phyloP scores from a whole-genome alignment of 2,113 vertebrate genomes.

The Cyanistes caeruleus region DNA sequence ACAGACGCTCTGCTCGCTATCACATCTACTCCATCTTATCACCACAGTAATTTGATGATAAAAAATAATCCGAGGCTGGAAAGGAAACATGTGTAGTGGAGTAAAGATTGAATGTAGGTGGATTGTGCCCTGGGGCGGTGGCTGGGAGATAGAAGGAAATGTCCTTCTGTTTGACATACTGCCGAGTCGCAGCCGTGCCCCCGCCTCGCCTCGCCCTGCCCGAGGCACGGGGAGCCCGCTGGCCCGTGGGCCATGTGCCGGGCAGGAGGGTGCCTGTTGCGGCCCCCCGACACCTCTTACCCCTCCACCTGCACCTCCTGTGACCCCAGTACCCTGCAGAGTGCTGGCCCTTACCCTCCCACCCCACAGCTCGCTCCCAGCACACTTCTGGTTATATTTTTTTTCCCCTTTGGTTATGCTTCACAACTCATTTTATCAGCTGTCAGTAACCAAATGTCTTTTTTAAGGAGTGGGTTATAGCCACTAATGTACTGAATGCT shows the following conservation, averaged over 20 bases:
- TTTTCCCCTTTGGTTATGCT: conserved; percentile 51
- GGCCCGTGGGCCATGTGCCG: rapidly evolving
- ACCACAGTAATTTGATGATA: conserved; percentile 84
- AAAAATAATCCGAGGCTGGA: conserved; percentile 89
- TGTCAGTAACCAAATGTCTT: conserved; percentile 72
- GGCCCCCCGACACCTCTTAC: rapidly evolving
- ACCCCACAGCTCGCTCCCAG: neutral
- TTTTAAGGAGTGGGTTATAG: conserved; percentile 74
- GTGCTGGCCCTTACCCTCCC: neutral
- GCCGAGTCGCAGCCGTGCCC: conserved; percentile 48
- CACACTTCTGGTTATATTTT: neutral
- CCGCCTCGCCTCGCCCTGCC: neutral
- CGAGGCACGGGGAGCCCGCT: neutral
- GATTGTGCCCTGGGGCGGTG: conserved; percentile 86
- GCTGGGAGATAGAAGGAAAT: conserved; percentile 67
- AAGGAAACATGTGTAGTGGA: conserved; percentile 92
- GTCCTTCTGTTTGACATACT: conserved; percentile 83
- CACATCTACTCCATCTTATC: conserved; percentile 83
- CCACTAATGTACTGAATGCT: conserved; percentile 70
- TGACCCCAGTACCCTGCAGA: neutral
- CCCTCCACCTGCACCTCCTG: rapidly evolving
- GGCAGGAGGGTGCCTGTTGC: neutral
- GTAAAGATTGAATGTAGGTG: conserved; percentile 81
- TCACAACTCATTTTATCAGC: conserved; percentile 72
- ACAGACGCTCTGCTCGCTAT: conserved; percentile 61